These are phyloP conservation scores for Sporophila hypoxantha DNA, from an alignment of 2,113 vertebrate species.

Conservation along the genomic window DNA sequence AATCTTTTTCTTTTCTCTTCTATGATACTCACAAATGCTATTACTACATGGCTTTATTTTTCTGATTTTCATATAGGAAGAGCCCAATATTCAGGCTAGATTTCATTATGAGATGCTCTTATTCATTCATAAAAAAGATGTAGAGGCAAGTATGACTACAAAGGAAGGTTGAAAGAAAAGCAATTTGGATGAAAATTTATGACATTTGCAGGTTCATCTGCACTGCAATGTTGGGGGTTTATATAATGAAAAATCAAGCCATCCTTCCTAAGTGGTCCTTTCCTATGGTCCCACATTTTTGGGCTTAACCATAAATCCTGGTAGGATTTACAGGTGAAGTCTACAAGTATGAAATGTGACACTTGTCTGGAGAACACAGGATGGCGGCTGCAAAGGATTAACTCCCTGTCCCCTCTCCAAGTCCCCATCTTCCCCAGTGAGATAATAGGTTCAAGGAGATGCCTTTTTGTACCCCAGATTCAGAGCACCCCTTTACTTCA, in stretches of 20 bases:
- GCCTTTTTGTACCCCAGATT: background rate
- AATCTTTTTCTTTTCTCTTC: background rate
- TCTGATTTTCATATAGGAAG: background rate
- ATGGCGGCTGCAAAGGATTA: background rate
- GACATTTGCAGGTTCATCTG: background rate
- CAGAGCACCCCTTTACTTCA: background rate
- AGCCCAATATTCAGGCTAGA: background rate
- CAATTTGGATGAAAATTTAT: background rate
- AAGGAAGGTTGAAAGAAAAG: background rate
- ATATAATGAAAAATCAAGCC: background rate
- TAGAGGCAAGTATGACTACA: background rate
- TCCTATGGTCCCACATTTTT: background rate
- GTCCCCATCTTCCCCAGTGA: background rate
- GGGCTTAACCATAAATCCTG: rapidly evolving
- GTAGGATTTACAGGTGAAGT: background rate
- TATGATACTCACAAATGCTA: background rate
- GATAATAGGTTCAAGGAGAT: rapidly evolving
- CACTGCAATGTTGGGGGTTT: background rate
- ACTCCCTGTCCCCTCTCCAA: background rate
- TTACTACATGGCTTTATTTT: background rate
- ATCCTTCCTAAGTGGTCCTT: background rate
- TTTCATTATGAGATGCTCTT: background rate
- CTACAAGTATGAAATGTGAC: background rate
- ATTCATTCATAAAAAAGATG: background rate
- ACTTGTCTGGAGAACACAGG: rapidly evolving